Percentiles rank a stretch among this genome's conserved stretches.
phyloP scores from a whole-genome alignment of 2,888 invertebrate genomes.

The Lasioglossum zephyrum region DNA sequence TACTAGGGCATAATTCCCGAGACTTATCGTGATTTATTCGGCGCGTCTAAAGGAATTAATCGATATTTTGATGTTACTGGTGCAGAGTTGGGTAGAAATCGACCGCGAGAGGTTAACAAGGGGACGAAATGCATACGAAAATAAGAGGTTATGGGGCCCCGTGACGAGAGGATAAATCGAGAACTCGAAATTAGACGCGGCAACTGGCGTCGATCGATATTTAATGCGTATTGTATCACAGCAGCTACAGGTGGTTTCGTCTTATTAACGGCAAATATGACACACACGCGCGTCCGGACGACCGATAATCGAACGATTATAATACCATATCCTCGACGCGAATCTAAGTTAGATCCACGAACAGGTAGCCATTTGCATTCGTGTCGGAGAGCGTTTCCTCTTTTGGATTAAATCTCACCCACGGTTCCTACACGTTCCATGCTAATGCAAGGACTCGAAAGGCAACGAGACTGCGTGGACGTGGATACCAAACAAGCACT shows the following conservation, averaged over 20 bases:
- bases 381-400: constrained; percentile 17
- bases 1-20: neutral
- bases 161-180: neutral
- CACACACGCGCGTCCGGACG: neutral
- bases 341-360: constrained; percentile 13
- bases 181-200: neutral
- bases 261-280: constrained; percentile 70
- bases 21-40: neutral
- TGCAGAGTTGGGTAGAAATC: neutral
- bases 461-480: neutral
- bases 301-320: constrained; percentile 34
- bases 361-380: constrained; percentile 42
- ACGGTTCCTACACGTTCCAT: constrained; percentile 11
- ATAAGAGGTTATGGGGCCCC: neutral
- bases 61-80: neutral
- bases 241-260: constrained; percentile 79
- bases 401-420: constrained; percentile 39
- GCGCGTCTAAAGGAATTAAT: neutral
- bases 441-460: constrained; percentile 5
- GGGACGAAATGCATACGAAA: neutral
- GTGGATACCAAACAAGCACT: neutral
- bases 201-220: constrained; percentile 52
- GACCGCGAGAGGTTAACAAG: neutral
- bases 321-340: constrained; percentile 19
- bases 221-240: constrained; percentile 37